Evolutionary conservation across 2,797 vertebrate species (phyloP).

Genomic region (Dromococcyx pavoninus): DNA sequence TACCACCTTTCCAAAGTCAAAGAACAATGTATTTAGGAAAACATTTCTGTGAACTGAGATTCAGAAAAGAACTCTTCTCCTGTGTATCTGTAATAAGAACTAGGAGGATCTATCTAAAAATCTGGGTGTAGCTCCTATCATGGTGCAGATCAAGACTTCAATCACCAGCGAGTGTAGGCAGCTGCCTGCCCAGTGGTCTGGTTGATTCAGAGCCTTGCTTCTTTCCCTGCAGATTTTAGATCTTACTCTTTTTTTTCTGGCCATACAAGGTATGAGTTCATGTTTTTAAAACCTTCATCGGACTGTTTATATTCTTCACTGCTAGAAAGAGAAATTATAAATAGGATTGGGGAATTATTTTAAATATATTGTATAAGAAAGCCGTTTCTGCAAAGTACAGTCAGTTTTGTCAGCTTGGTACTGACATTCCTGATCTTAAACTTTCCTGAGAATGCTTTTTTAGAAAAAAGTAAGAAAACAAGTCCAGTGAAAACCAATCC

Average conservation of each 20-base stretch:
- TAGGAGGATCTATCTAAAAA: neutral
- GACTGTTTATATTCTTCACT: neutral
- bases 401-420: neutral
- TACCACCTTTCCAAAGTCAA: neutral
- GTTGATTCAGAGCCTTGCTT: neutral
- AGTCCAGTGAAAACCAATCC: neutral
- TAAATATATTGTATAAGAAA: neutral
- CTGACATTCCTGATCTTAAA: neutral
- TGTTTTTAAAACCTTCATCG: neutral
- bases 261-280: neutral
- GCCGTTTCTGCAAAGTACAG: neutral
- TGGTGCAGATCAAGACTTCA: neutral
- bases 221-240: neutral
- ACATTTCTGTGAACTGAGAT: neutral
- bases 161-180: neutral
- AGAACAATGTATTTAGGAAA: neutral
- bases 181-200: neutral
- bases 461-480: neutral
- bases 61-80: neutral
- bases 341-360: neutral
- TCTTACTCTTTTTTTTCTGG: neutral
- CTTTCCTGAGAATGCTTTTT: neutral
- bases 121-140: fast-evolving
- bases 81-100: neutral
- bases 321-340: neutral